phyloP scores from a whole-genome alignment of 2,888 invertebrate species.

The Drosophila lacicola region DNA sequence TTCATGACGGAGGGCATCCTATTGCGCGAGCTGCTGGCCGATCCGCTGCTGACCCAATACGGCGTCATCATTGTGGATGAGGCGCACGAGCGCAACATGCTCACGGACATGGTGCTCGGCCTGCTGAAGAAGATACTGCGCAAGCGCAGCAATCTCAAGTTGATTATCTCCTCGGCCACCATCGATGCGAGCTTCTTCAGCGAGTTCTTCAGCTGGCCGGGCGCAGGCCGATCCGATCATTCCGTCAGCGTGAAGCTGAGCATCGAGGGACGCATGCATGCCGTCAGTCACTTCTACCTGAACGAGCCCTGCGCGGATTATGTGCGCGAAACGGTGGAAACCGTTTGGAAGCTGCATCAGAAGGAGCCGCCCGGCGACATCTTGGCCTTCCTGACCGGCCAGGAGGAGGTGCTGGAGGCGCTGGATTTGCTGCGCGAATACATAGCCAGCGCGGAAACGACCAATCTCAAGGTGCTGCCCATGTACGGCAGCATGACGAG shows the following conservation, averaged over 20 bases:
- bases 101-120: constrained; percentile 97
- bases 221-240: constrained; percentile 24
- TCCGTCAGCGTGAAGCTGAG: constrained; percentile 91
- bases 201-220: constrained; percentile 89
- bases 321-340: constrained; percentile 94
- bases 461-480: constrained; percentile 89
- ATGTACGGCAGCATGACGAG: constrained; percentile 96
- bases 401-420: constrained; percentile 95
- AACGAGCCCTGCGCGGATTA: constrained; percentile 96
- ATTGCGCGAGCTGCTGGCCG: constrained; percentile 96
- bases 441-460: constrained; percentile 86
- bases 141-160: constrained; percentile 91
- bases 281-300: constrained; percentile 93
- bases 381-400: constrained; percentile 96
- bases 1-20: constrained; percentile 99
- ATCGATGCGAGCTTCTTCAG: constrained; percentile 95
- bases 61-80: constrained; percentile 96
- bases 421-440: constrained; percentile 88
- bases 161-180: constrained; percentile 97
- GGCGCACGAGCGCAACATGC: constrained; percentile 96
- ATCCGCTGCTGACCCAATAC: constrained; percentile 96
- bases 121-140: constrained; percentile 95
- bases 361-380: constrained; percentile 93
- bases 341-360: constrained; percentile 94
- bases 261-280: constrained; percentile 94